Conservation (phyloP, 2,888 invertebrate genomes). For the Graphium colonna region DNA sequence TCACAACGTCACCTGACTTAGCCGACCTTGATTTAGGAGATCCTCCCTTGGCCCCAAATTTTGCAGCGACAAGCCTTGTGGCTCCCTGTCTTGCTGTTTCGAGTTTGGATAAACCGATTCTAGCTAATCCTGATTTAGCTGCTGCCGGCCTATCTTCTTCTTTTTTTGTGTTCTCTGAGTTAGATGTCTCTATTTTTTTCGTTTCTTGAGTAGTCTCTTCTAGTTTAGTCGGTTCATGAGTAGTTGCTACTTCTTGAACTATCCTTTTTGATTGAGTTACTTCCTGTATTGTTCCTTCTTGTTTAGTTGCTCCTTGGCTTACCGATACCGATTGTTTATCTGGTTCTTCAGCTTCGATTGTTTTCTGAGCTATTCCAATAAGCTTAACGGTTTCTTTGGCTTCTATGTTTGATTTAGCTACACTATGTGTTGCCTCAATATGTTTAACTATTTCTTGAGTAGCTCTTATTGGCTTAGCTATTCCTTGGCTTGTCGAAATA, state of each 20-base stretch:
- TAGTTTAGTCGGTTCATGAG: not conserved
- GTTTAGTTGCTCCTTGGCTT: not conserved
- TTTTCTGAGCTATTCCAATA: not conserved
- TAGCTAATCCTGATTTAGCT: not conserved
- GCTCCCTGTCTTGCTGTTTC: not conserved
- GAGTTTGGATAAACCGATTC: not conserved
- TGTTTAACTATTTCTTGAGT: not conserved
- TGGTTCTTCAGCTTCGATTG: not conserved
- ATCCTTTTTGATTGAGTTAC: too few species aligned
- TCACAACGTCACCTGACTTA: not conserved
- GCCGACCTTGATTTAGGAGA: not conserved
- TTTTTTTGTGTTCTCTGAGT: not conserved
- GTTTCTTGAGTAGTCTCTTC: not conserved
- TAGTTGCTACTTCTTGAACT: not conserved
- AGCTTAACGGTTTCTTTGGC: not conserved
- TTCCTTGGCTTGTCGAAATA: not conserved
- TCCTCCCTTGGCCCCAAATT: not conserved
- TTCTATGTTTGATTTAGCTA: not conserved
- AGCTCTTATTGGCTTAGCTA: not conserved
- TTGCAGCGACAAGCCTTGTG: not conserved
- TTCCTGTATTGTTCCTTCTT: not conserved
- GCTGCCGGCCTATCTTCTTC: not conserved
- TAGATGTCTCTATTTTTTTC: not conserved
- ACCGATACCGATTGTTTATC: too few species aligned
- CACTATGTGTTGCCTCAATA: not conserved